These are phyloP conservation scores for Hyaena hyaena DNA, from an alignment of 2,113 vertebrate species.

Conservation along the genomic window DNA sequence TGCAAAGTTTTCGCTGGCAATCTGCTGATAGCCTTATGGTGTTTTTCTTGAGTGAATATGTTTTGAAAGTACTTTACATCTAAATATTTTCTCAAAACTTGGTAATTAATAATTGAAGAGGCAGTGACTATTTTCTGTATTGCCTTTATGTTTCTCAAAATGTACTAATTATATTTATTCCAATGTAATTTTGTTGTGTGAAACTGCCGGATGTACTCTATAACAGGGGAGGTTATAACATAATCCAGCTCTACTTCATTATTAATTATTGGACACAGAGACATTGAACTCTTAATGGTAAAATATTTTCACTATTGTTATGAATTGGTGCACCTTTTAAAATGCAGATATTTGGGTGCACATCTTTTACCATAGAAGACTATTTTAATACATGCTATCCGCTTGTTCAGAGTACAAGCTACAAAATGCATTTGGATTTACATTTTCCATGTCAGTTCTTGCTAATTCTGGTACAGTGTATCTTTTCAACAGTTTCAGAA, in stretches of 20 bases:
- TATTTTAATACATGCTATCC: conserved; percentile 55
- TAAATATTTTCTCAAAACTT: conserved; percentile 30
- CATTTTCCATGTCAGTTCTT: background rate
- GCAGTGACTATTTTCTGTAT: background rate
- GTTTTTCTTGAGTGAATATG: background rate
- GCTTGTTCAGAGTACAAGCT: background rate
- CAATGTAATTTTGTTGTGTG: background rate
- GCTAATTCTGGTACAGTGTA: background rate
- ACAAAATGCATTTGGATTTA: background rate
- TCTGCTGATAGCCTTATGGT: background rate
- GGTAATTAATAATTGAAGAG: background rate
- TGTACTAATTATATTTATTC: background rate
- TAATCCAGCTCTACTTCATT: fast-evolving
- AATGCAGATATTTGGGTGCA: background rate
- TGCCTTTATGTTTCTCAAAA: conserved; percentile 5
- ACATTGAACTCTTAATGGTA: background rate
- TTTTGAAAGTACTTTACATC: background rate
- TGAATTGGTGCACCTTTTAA: background rate
- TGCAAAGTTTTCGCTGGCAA: background rate
- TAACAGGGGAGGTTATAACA: background rate
- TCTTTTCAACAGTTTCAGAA: background rate
- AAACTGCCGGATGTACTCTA: background rate
- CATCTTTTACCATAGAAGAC: background rate
- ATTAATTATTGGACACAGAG: background rate
- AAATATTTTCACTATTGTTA: background rate